Evolutionary conservation across 2,888 invertebrate genomes (phyloP).

Genomic region (Hartigia nigra): DNA sequence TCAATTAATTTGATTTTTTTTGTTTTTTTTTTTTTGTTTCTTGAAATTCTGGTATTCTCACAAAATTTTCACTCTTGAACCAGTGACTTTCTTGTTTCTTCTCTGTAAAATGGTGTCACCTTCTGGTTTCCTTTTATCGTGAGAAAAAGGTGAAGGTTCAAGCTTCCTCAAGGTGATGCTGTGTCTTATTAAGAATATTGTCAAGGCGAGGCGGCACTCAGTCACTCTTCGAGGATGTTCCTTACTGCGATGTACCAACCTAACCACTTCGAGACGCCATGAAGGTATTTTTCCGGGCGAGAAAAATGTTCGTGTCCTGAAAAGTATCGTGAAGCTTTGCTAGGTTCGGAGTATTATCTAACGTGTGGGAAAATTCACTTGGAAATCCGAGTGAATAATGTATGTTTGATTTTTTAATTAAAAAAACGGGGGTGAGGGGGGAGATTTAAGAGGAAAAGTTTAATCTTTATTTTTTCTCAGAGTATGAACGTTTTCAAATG

Average conservation of each 20-base stretch:
- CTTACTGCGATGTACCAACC: background rate
- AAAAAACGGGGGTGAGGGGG: too few species aligned
- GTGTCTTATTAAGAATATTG: background rate
- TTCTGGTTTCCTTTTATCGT: background rate
- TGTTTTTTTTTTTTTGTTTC: too few species aligned
- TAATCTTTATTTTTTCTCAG: background rate
- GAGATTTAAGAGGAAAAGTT: background rate
- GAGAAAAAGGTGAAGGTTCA: background rate
- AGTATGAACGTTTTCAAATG: background rate
- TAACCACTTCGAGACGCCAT: background rate
- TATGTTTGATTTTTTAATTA: background rate
- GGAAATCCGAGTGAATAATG: background rate
- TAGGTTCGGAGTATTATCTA: background rate
- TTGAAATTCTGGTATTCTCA: background rate
- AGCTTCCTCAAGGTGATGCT: background rate
- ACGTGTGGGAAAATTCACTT: background rate
- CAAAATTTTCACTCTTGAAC: background rate
- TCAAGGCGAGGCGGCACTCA: background rate
- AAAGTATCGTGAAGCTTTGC: background rate
- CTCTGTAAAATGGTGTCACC: background rate
- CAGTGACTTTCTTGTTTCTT: background rate
- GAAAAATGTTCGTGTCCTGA: background rate
- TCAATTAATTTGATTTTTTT: background rate
- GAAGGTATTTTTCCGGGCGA: background rate
- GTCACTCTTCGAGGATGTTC: background rate